Base-by-base conservation (phyloP, 2,113 vertebrate species). In the Lycocorax pyrrhopterus region DNA sequence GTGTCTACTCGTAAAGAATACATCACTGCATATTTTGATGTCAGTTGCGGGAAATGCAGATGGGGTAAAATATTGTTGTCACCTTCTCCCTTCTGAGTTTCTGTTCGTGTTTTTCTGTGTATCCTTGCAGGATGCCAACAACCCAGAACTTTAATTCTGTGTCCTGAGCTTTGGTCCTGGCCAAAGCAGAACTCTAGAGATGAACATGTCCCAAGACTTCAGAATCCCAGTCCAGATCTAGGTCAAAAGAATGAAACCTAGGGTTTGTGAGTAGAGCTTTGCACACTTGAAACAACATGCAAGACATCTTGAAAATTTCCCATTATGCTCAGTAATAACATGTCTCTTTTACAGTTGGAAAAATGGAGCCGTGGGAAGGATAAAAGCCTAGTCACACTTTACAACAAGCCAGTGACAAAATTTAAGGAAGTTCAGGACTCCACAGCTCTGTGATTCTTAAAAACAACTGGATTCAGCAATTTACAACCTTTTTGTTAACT, bases 21-120 rank as follows among this genome's bases (percentile, higher is more conserved):
- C 63, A 77, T 94, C 75, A 55, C 64, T 92, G 27, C 49, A 68
- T 94, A 93, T 90, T 91, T 95, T 87, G 85, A 91, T 94, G 92
- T 92, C 90, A 94, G 84, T 84, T 96, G 93, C 6, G 78, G 79
- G 74, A 96, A 91, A 60, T 86, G 35, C 19, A 80, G 44, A 89
- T 80, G 56, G 82, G 49, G 15, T 94, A 85, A 90, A 94, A 91
- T 72, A 87, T 35, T 89, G 69, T 84, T 96, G 84, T 92, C 95
- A 96, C 94, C 81, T 94, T 93, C 59, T 25, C 37, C 16, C 12
- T 49, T 74, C 71, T 88, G 74, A 73, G 27, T 71, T 91, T 91
- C 44, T 94, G 33, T 49, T 71, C 51, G 25, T 78, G 39, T 80
- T 94, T 92, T 90, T 43, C 44, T 56, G 16, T 49, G 58, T 69